These are phyloP conservation scores for Sarotherodon lohbergeri DNA, from an alignment of 2,113 vertebrate species.

Conservation along the genomic window DNA sequence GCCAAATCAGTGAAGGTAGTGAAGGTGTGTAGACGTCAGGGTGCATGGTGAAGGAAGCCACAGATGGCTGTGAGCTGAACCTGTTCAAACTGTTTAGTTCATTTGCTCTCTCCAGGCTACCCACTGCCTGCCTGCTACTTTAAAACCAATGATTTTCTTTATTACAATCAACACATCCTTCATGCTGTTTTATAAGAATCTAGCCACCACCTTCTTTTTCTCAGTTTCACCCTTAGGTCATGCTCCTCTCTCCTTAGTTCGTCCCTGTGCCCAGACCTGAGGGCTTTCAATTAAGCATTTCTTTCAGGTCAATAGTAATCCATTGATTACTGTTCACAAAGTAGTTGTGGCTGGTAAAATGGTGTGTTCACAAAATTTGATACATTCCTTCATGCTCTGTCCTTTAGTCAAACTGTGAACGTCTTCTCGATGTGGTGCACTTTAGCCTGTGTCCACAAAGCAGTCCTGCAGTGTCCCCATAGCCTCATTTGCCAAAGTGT, in stretches of 20 bases:
- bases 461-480: neutral
- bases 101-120: neutral
- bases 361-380: neutral
- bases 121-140: neutral
- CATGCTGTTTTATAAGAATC: neutral
- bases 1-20: neutral
- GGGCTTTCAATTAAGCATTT: neutral
- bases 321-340: neutral
- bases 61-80: neutral
- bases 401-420: neutral
- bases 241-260: neutral
- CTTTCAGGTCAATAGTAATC: neutral
- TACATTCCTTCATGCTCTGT: neutral
- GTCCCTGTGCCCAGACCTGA: neutral
- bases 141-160: neutral
- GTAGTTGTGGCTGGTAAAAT: neutral
- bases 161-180: neutral
- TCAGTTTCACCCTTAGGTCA: neutral
- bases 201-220: neutral
- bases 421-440: neutral
- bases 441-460: neutral
- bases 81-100: neutral
- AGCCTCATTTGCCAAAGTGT: neutral
- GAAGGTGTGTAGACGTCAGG: neutral
- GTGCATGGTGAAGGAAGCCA: neutral